Base-by-base conservation (phyloP, 30 jellyfish, hydroid and myxozoan genomes). In the Sanderia malayensis region DNA sequence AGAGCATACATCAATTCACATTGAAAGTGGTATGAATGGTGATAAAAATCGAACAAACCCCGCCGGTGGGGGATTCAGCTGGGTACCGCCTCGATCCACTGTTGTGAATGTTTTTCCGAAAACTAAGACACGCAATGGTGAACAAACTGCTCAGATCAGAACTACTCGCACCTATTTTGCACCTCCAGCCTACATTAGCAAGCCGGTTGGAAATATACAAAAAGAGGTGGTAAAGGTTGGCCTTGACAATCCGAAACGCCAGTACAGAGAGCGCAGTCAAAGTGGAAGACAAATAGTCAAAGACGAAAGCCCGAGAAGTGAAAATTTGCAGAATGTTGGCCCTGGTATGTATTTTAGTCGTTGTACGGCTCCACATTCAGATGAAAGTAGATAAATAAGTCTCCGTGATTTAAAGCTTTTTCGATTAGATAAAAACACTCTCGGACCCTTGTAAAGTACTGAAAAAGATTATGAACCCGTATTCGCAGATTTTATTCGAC, bases 41-140 rank as follows among this genome's bases (percentile, higher is more conserved):
- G n/a, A n/a, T n/a, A n/a, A n/a, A n/a, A n/a, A n/a, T n/a, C n/a
- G n/a, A n/a, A n/a, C n/a, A n/a, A n/a, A n/a, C n/a, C n/a, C n/a
- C n/a, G 52, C 52, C 6, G 52, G 10, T 4, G 52, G 13, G 13
- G 52, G 52, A 62, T 62, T 62, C 27, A 62, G 74, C 15, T 62
- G 74, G 74, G 55, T 62, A 0, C 74, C 74, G 22, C 74, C 74
- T 2, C 74, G 57, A 9, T 62, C 74, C 8, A 62, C 74, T 23
- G 74, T 62, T 18, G 53, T 62, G 53, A 23, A 23, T 1, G 74
- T 62, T 1, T 25, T 53, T 62, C 25, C 66, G 7, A 53, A 53
- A 53, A 7, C 29, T 4, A 53, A 53, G 8, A 7, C 21, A 53
- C 29, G 29, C 30, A 30, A 1, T 31, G 70, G 23, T 21, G 33